phyloP scores from a whole-genome alignment of 2,888 invertebrate species.

The Epsilonema sp. region DNA sequence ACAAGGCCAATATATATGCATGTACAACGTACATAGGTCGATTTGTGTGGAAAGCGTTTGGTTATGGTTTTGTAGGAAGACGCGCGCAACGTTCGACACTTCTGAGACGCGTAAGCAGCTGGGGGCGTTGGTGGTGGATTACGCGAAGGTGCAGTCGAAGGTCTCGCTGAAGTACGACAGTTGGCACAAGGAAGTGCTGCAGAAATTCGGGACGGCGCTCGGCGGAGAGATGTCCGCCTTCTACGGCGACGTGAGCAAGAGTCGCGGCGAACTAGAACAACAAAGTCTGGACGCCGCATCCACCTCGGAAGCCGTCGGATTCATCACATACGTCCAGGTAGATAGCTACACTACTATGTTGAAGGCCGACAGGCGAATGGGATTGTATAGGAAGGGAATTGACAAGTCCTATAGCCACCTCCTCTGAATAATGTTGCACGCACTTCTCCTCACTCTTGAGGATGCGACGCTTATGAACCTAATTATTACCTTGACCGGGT shows the following conservation, averaged over 20 bases:
- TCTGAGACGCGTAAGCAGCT: constrained; percentile 88
- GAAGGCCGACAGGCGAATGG: no score
- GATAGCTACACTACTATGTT: constrained; percentile 57
- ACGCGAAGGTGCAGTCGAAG: constrained; percentile 96
- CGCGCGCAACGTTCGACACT: constrained; percentile 91
- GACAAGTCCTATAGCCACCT: no score
- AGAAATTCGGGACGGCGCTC: constrained; percentile 81
- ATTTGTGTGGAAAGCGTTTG: no score
- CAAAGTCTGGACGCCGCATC: constrained; percentile 88
- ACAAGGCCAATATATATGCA: no score
- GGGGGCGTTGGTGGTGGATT: constrained; percentile 91
- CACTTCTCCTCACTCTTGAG: no score
- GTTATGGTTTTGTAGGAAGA: constrained; percentile 51
- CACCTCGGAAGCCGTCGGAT: constrained; percentile 90
- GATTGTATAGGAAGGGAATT: no score
- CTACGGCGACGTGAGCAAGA: constrained; percentile 42
- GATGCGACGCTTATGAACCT: no score
- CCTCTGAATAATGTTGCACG: no score
- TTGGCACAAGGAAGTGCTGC: constrained; percentile 85
- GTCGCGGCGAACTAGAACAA: constrained; percentile 78
- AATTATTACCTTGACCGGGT: no score
- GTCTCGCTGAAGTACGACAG: constrained; percentile 97
- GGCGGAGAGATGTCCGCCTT: constrained; percentile 91
- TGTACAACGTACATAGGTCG: no score
- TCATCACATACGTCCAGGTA: constrained; percentile 91